phyloP scores from a whole-genome alignment of 2,797 vertebrate species.

The Parauchenoglanis ngamensis region DNA sequence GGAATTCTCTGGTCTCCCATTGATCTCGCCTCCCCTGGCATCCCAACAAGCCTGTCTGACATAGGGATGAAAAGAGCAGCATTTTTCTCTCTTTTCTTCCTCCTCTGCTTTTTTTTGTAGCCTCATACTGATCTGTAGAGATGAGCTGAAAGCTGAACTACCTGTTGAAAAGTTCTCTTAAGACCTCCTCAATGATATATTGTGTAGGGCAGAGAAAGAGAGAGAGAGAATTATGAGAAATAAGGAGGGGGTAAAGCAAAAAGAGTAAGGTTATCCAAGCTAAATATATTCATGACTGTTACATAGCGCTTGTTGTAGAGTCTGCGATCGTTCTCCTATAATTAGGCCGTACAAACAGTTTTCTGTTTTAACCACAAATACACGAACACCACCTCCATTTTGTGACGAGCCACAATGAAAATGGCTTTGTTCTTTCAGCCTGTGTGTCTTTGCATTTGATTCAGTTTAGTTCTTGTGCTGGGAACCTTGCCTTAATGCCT shows the following conservation, averaged over 20 bases:
- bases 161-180: conserved; percentile 86
- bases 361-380: conserved; percentile 55
- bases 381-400: conserved; percentile 52
- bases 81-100: conserved; percentile 64
- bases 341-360: conserved; percentile 57
- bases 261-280: conserved; percentile 54
- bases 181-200: conserved; percentile 84
- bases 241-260: conserved; percentile 38
- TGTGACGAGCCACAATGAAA: conserved; percentile 45
- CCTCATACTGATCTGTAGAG: conserved; percentile 70
- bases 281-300: conserved; percentile 67
- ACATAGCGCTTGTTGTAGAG: conserved; percentile 55
- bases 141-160: conserved; percentile 84
- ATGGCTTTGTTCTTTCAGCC: conserved; percentile 53
- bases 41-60: conserved; percentile 75
- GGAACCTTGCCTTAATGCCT: conserved; percentile 72
- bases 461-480: conserved; percentile 68
- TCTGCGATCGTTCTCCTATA: conserved; percentile 51
- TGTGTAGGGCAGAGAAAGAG: conserved; percentile 70
- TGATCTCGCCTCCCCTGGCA: conserved; percentile 76
- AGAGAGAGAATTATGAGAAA: conserved; percentile 26
- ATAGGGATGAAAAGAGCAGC: conserved; percentile 61
- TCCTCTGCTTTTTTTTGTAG: conserved; percentile 62
- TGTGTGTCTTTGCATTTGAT: conserved; percentile 53
- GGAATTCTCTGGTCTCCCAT: conserved; percentile 80